Evolutionary conservation across 1,140 invertebrate genomes (phyloP).

Genomic region (Drosophila subobscura): DNA sequence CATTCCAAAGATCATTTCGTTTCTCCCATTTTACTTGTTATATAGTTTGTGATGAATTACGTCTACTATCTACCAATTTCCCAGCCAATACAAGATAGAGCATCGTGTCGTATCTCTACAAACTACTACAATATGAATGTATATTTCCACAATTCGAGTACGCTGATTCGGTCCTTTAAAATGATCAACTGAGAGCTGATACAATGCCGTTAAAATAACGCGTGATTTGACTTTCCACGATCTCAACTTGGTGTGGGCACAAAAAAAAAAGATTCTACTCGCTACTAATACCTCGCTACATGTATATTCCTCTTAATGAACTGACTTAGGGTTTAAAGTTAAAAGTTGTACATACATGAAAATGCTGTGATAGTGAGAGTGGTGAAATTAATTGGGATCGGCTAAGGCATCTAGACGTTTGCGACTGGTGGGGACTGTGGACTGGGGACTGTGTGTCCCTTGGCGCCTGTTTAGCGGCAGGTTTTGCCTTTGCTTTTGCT

Average conservation of each 20-base stretch:
- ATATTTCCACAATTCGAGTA: too few relatives aligned
- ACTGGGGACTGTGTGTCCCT: neutral
- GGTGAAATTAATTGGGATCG: neutral
- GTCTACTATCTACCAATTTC: constrained; percentile 39
- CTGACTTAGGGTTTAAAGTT: constrained; percentile 47
- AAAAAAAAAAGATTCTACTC: constrained; percentile 51
- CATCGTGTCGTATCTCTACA: neutral
- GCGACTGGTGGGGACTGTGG: neutral
- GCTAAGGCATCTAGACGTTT: neutral
- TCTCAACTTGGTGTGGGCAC: constrained; percentile 11
- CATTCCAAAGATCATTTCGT: too few relatives aligned
- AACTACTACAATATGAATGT: neutral
- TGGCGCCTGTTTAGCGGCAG: too few relatives aligned
- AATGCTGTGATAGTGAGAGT: constrained; percentile 21
- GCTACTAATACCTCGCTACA: neutral
- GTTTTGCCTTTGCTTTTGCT: too few relatives aligned
- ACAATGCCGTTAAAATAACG: too few relatives aligned
- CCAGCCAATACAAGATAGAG: constrained; percentile 19
- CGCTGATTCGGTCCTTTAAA: too few relatives aligned
- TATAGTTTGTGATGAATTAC: constrained; percentile 26
- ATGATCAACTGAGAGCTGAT: too few relatives aligned
- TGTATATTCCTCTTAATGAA: constrained; percentile 57
- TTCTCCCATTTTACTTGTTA: constrained; percentile 7
- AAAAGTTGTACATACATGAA: constrained; percentile 59
- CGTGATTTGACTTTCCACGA: neutral